These are phyloP conservation scores for Andrena cerasifolii DNA, from an alignment of 1,140 invertebrate species.

Conservation along the genomic window DNA sequence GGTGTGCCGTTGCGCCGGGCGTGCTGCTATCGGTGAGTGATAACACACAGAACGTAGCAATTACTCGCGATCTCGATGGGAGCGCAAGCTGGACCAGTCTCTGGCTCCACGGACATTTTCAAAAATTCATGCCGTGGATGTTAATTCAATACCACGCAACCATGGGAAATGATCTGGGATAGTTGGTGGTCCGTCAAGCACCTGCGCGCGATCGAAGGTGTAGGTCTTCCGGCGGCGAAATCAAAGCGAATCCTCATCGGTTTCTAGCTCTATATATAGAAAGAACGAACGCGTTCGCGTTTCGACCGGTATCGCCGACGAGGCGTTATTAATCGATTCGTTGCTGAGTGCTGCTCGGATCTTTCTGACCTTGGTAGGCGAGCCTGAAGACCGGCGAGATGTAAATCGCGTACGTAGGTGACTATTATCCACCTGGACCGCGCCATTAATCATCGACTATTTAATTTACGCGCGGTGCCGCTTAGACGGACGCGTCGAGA, in stretches of 20 bases:
- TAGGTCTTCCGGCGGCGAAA: constrained; percentile 67
- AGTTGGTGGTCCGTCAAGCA: constrained; percentile 6
- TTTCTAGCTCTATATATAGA: constrained; percentile 49
- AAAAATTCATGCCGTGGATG: too few species aligned
- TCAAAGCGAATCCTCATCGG: constrained; percentile 70
- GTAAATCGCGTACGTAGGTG: constrained; percentile 60
- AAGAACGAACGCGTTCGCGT: constrained; percentile 60
- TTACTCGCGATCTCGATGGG: too few species aligned
- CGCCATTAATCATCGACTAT: constrained; percentile 47
- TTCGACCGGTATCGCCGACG: constrained; percentile 67
- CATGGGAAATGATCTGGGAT: constrained; percentile 16
- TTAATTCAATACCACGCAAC: neutral
- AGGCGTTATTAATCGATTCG: constrained; percentile 80
- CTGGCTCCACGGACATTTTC: too few species aligned
- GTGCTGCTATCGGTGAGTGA: neutral
- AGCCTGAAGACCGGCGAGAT: constrained; percentile 38
- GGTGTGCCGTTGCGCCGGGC: neutral
- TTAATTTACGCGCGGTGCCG: constrained; percentile 40
- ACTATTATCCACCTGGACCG: constrained; percentile 16
- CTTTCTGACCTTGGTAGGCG: constrained; percentile 54
- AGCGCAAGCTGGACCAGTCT: too few species aligned
- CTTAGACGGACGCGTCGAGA: neutral
- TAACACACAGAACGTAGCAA: too few species aligned
- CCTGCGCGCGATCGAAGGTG: constrained; percentile 44
- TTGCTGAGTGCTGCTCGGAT: constrained; percentile 72